These are phyloP conservation scores for Capra hircus DNA, from an alignment of 2,113 vertebrate species.

Conservation along the genomic window DNA sequence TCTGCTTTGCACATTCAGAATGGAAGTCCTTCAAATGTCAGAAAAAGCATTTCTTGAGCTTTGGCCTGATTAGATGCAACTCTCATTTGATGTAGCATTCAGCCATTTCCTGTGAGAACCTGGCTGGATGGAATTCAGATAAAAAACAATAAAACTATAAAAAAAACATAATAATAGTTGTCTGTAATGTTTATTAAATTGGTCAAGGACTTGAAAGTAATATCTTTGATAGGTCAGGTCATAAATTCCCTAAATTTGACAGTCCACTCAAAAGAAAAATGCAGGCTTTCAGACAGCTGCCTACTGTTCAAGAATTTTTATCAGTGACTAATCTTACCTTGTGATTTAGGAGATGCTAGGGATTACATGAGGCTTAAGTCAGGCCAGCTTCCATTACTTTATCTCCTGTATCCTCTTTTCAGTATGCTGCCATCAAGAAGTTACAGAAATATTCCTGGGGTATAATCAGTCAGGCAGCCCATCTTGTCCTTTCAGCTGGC, in stretches of 20 bases:
- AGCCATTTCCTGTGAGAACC: not conserved
- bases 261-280: constrained; percentile 61
- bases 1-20: not conserved
- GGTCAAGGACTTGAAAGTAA: constrained; percentile 55
- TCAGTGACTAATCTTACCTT: constrained; percentile 52
- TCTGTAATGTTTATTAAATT: constrained; percentile 52
- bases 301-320: constrained; percentile 50
- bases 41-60: constrained; percentile 13
- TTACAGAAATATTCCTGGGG: constrained; percentile 62
- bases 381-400: constrained; percentile 13
- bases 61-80: not conserved
- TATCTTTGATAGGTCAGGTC: constrained; percentile 34
- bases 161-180: not conserved
- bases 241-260: constrained; percentile 59
- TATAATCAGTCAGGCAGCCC: not conserved
- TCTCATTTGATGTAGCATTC: not conserved
- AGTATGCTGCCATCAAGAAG: constrained; percentile 42
- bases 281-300: constrained; percentile 38
- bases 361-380: constrained; percentile 60
- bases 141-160: constrained; percentile 39
- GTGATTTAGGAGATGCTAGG: constrained; percentile 58
- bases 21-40: constrained; percentile 46
- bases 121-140: constrained; percentile 26
- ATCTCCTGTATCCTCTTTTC: constrained; percentile 52
- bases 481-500: constrained; percentile 23